Conservation (phyloP, 1,140 invertebrate species). For the Mizuhopecten yessoensis region DNA sequence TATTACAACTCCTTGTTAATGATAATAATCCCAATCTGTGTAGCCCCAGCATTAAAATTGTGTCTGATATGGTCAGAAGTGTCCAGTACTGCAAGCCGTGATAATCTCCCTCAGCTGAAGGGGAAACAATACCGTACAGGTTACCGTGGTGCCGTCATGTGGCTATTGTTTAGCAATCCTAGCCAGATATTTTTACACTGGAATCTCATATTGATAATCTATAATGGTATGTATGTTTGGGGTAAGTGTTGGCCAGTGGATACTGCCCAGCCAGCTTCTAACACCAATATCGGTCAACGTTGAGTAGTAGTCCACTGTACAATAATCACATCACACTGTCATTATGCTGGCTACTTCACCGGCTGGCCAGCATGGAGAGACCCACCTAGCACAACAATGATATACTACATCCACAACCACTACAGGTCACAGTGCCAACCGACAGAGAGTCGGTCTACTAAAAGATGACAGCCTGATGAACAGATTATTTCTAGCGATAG, state of each 20-base stretch:
- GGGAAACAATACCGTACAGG: background rate
- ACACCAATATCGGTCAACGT: background rate
- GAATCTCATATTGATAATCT: constrained; percentile 29
- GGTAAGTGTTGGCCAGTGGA: background rate
- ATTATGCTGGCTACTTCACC: constrained; percentile 17
- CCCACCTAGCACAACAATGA: background rate
- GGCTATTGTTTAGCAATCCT: background rate
- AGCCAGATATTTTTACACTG: background rate
- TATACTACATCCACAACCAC: background rate
- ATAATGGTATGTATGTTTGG: constrained; percentile 11
- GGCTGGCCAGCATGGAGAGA: background rate
- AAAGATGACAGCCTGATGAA: background rate
- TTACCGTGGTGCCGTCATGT: background rate
- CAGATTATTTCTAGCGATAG: background rate
- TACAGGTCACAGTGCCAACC: background rate
- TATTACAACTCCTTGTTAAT: background rate
- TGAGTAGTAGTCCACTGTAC: background rate
- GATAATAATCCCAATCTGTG: background rate
- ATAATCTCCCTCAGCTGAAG: background rate
- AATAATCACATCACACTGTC: background rate
- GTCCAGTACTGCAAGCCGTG: background rate
- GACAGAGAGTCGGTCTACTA: background rate
- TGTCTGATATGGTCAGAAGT: background rate
- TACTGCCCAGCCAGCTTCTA: background rate
- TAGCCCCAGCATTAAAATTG: background rate